Evolutionary conservation across 2,797 vertebrate genomes (phyloP), one percentile per base, ranked within the genome.

Genomic region (Anguilla megastoma): DNA sequence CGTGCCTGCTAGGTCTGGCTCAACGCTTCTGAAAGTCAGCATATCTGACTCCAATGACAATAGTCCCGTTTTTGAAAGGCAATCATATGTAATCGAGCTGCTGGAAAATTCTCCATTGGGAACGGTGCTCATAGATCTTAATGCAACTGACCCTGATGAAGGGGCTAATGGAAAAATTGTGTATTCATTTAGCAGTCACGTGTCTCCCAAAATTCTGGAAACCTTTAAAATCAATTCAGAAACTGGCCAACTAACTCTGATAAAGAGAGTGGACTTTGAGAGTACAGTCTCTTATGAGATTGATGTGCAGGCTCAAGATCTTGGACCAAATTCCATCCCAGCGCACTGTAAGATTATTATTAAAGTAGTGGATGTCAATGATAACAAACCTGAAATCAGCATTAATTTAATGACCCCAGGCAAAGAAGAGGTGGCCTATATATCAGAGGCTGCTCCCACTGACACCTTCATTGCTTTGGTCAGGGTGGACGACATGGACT

Each of bases 21-120:
- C 98, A 0, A 98, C 98, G 50, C 89, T 98, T 1, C 94, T 99
- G 10, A 98, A 98, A 93, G 98, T 99, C 80, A 98, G 96, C 92
- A 96, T 99, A 89, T 97, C 98, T 0, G 98, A 99, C 89, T 99
- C 98, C 84, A 99, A 99, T 14, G 98, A 99, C 93, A 99, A 99
- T 94, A 99, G 98, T 90, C 98, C 98, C 0, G 94, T 91, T 2
- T 99, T 99, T 85, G 97, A 98, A 24, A 96, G 97, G 48, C 97
- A 96, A 88, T 96, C 97, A 0, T 99, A 99, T 69, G 85, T 97
- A 10, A 97, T 99, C 30, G 96, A 96, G 71, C 93, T 99, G 69
- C 86, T 94, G 48, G 98, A 99, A 91, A 98, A 97, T 92, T 97
- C 98, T 0, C 97, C 97, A 0, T 52, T 97, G 0, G 98, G 98